These are phyloP conservation scores for Dunckerocampus dactyliophorus DNA, from an alignment of 2,113 vertebrate species.

Conservation along the genomic window DNA sequence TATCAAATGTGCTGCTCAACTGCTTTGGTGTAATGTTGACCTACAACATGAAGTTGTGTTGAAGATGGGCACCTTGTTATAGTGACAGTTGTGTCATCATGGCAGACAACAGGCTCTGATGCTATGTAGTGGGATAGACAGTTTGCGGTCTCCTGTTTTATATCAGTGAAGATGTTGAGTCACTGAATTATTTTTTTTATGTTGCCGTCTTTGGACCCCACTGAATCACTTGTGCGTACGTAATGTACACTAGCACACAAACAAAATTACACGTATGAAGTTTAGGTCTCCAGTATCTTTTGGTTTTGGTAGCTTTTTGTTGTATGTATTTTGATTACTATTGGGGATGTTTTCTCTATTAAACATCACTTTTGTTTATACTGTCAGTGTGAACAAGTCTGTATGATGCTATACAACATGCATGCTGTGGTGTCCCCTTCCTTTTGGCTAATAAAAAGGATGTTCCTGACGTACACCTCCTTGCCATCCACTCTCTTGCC, in stretches of 20 bases:
- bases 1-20: slow-evolving; percentile 1
- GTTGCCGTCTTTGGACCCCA: slow-evolving; percentile 38
- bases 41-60: slow-evolving; percentile 18
- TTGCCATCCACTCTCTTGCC: slow-evolving; percentile 49
- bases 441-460: slow-evolving; percentile 89
- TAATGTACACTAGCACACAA: neutral
- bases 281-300: slow-evolving; percentile 43
- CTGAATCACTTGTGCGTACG: neutral
- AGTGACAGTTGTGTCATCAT: neutral
- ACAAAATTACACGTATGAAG: slow-evolving; percentile 31
- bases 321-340: slow-evolving; percentile 44
- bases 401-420: slow-evolving; percentile 43
- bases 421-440: slow-evolving; percentile 71
- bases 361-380: slow-evolving; percentile 43
- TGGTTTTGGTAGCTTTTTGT: slow-evolving; percentile 53
- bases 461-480: slow-evolving; percentile 65
- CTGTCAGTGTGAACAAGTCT: slow-evolving; percentile 79
- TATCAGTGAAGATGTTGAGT: slow-evolving; percentile 27
- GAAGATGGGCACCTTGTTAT: slow-evolving; percentile 12
- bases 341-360: slow-evolving; percentile 61
- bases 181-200: slow-evolving; percentile 34
- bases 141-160: slow-evolving; percentile 31
- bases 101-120: slow-evolving; percentile 16
- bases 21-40: slow-evolving; percentile 22
- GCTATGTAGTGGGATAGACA: slow-evolving; percentile 20